Conservation (phyloP, 2,113 vertebrate species). For the Lagopus leucura region DNA sequence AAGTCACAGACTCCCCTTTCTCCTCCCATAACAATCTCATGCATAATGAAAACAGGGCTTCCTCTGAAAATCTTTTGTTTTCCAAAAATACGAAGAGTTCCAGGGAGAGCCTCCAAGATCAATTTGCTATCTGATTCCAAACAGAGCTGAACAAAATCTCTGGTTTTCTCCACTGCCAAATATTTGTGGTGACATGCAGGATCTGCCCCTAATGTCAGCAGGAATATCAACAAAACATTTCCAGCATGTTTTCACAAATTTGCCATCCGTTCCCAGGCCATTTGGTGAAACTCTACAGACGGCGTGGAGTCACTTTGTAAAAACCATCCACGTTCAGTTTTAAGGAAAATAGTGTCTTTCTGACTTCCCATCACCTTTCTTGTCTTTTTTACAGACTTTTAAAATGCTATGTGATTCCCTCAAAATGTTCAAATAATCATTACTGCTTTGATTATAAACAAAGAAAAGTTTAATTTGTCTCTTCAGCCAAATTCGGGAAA, state of each 20-base stretch:
- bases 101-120: constrained; percentile 66
- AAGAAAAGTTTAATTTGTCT: constrained; percentile 66
- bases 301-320: constrained; percentile 44
- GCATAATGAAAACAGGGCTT: constrained; percentile 70
- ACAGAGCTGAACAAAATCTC: constrained; percentile 69
- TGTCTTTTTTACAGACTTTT: constrained; percentile 45
- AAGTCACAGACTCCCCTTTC: constrained; percentile 59
- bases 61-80: constrained; percentile 74
- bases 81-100: constrained; percentile 68
- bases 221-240: constrained; percentile 76
- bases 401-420: constrained; percentile 45
- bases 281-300: constrained; percentile 69
- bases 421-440: constrained; percentile 61
- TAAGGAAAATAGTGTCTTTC: constrained; percentile 26
- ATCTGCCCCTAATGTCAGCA: constrained; percentile 78
- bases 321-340: constrained; percentile 31
- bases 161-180: constrained; percentile 73
- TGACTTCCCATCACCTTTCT: constrained; percentile 56
- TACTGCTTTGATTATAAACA: constrained; percentile 68
- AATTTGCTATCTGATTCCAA: constrained; percentile 74
- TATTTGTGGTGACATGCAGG: constrained; percentile 78
- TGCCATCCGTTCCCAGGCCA: constrained; percentile 73
- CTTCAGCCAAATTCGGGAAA: constrained; percentile 69
- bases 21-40: constrained; percentile 71
- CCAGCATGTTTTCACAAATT: constrained; percentile 76